Base-by-base conservation (phyloP, 2,888 invertebrate species). In the Erebia aethiops region DNA sequence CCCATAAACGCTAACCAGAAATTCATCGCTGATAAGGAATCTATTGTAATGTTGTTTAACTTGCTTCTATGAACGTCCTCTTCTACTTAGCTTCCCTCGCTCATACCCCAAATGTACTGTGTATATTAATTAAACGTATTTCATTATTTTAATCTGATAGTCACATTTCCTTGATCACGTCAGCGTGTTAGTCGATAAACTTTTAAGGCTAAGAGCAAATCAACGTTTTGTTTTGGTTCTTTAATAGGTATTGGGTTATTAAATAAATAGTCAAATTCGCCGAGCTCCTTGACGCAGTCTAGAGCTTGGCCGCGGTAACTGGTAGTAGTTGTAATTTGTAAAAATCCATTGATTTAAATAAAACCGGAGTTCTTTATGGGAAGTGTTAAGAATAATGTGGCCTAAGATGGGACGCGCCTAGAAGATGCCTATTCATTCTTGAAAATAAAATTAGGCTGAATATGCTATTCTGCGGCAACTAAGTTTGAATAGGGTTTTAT, bases 131-230 rank as follows among this genome's bases (percentile, higher is more conserved):
- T 74, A 72, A 69, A 41, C 49, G 66, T 71, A 71, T 67, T 54
- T 72, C 72, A 76, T 76, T 74, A 72, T 72, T 68, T 74, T 49
- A n/a, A 76, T 75, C 72, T 69, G 75, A 75, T 76, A 70, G 67
- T 69, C 70, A 73, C 73, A 67, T 69, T 58, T 63, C 70, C 67
- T 35, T 72, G 69, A 71, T 62, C 65, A 69, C 70, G 71, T 74
- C 74, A 74, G 68, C 70, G 65, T 51, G 63, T 58, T 61, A 11
- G 51, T 26, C 43, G 21, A 65, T 62, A 46, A 14, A 46, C 11
- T 10, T 43, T 46, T 11, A 14, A 61, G 46, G 43, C 14, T 51
- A 16, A 61, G 62, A 62, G 49, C 8, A n/a, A 10, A 16, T 43
- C n/a, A 41, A 11, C 21, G 7, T 21, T 57, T 60, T 10, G 9